phyloP scores from a whole-genome alignment of 2,888 invertebrate species.

The Baronia brevicornis region DNA sequence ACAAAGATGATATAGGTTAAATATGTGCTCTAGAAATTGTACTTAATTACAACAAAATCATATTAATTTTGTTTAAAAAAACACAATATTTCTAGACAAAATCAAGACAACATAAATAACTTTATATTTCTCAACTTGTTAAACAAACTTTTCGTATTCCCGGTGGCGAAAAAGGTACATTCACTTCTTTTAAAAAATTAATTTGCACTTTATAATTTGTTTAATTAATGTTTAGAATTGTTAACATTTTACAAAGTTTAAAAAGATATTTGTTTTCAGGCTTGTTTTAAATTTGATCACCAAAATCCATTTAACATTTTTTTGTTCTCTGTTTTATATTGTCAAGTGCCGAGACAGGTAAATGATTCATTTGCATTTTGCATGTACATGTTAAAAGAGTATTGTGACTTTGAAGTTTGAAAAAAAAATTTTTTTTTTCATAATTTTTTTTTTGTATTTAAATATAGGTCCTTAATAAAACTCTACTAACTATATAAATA shows the following conservation, averaged over 20 bases:
- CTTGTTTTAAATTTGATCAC: slow-evolving; percentile 44
- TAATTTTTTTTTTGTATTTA: neutral
- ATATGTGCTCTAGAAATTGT: too few species aligned
- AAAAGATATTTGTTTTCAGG: slow-evolving; percentile 38
- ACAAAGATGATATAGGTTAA: too few species aligned
- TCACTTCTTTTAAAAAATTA: slow-evolving; percentile 14
- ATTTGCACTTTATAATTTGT: slow-evolving; percentile 12
- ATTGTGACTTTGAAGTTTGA: slow-evolving; percentile 1
- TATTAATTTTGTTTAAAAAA: too few species aligned
- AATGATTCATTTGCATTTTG: slow-evolving; percentile 29
- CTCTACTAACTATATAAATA: too few species aligned
- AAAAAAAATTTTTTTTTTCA: neutral
- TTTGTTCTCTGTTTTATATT: slow-evolving; percentile 40
- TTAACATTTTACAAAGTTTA: slow-evolving; percentile 21
- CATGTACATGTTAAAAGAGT: slow-evolving; percentile 10
- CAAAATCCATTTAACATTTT: slow-evolving; percentile 27
- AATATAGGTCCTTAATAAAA: too few species aligned
- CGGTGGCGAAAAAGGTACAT: slow-evolving; percentile 6
- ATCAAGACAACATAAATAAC: too few species aligned
- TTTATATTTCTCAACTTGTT: too few species aligned
- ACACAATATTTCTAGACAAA: too few species aligned
- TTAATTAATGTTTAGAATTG: slow-evolving; percentile 8
- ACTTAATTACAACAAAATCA: too few species aligned
- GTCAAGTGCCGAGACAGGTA: slow-evolving; percentile 57
- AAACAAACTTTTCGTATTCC: neutral